Evolutionary conservation across 2,113 vertebrate genomes (phyloP).

Genomic region (Grus americana): DNA sequence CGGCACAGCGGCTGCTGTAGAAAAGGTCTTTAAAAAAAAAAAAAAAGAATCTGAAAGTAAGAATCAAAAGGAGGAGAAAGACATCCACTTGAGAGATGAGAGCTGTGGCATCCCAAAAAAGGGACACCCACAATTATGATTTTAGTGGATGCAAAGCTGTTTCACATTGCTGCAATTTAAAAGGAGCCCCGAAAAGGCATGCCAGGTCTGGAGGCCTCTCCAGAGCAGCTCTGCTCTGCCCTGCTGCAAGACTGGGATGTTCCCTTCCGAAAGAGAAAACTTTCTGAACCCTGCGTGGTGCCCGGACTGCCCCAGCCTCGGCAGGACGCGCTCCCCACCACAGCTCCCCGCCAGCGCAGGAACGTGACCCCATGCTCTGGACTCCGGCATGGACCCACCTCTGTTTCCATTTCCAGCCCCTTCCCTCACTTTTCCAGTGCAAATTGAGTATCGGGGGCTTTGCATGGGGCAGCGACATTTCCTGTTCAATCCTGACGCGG

Average conservation of each 20-base stretch:
- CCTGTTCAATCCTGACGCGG: background rate
- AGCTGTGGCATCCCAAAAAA: background rate
- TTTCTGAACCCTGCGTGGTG: background rate
- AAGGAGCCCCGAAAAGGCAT: too few species aligned
- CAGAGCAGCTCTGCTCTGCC: background rate
- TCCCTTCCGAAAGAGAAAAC: background rate
- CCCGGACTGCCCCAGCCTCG: too few species aligned
- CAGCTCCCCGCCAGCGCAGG: background rate
- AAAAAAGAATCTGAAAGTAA: background rate
- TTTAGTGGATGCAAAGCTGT: background rate
- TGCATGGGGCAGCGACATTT: background rate
- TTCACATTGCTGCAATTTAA: background rate
- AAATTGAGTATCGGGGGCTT: background rate
- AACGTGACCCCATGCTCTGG: background rate
- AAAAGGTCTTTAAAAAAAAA: background rate
- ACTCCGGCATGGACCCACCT: background rate
- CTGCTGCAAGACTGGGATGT: background rate
- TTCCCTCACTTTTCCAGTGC: background rate
- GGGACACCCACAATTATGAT: background rate
- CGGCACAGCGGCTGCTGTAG: background rate
- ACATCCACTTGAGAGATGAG: background rate
- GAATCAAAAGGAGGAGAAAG: background rate
- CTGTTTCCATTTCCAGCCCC: background rate
- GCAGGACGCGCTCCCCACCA: background rate
- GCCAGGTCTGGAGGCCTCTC: background rate